Conservation (phyloP, 2,113 vertebrate species). For the Dromas ardeola region DNA sequence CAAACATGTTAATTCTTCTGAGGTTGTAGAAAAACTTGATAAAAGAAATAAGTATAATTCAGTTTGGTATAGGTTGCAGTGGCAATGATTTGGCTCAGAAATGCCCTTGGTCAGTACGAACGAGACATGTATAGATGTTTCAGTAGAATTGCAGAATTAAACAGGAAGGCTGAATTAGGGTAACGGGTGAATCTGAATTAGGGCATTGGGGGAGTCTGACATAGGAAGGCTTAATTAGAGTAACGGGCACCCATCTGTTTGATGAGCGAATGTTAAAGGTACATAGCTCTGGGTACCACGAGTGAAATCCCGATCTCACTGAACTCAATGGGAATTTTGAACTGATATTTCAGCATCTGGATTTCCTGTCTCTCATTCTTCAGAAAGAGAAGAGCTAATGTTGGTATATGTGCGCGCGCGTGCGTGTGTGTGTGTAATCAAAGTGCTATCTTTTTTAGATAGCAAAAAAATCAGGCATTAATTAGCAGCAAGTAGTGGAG, state of each 20-base stretch:
- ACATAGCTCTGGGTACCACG: neutral
- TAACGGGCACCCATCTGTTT: neutral
- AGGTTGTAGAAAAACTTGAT: slow-evolving; percentile 20
- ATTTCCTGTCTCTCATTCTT: neutral
- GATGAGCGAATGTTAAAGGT: neutral
- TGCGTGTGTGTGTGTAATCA: neutral
- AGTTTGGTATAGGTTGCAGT: neutral
- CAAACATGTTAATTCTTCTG: neutral
- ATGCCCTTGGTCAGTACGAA: neutral
- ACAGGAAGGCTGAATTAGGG: neutral
- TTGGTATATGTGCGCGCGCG: neutral
- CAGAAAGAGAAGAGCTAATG: neutral
- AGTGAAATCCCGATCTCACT: neutral
- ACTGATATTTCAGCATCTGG: neutral
- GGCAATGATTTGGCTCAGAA: neutral
- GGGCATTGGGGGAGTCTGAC: neutral
- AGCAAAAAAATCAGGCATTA: slow-evolving; percentile 34
- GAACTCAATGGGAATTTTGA: neutral
- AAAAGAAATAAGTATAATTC: slow-evolving; percentile 44
- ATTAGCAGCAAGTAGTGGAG: slow-evolving; percentile 24
- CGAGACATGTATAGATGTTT: neutral
- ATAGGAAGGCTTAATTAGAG: neutral
- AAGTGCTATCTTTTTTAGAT: slow-evolving; percentile 7
- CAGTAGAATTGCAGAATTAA: neutral
- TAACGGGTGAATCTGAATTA: neutral